A percentile compares a stretch with the other conserved stretches of the same genome.
Conservation (phyloP, 2,113 vertebrate genomes). For the Colinus virginianus region DNA sequence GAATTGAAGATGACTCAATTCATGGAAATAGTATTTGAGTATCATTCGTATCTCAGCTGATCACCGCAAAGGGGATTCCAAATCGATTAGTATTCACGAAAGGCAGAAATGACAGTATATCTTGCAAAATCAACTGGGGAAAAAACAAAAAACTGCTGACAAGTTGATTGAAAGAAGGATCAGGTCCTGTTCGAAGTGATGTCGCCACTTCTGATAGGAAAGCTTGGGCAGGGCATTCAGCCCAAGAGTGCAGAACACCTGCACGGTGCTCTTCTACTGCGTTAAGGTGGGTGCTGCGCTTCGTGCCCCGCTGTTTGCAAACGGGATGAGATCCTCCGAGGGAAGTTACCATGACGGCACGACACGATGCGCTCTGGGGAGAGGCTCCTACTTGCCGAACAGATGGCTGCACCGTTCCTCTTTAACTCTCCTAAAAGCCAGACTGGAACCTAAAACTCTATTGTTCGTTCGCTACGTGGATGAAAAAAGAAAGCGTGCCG, state of each 20-base stretch:
- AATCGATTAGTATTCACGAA: background rate
- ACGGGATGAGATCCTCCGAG: background rate
- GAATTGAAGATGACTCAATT: background rate
- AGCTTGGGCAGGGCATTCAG: background rate
- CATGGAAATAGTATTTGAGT: background rate
- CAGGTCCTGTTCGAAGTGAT: accelerated
- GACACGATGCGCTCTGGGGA: background rate
- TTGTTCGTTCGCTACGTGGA: background rate
- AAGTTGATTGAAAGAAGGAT: background rate
- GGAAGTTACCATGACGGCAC: constrained; percentile 4
- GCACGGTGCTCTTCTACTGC: background rate
- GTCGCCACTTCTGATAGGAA: background rate
- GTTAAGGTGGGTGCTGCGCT: background rate
- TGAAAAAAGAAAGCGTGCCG: background rate
- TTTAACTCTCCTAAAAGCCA: background rate
- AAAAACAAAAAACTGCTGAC: background rate
- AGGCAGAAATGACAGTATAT: background rate
- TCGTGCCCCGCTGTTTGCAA: background rate
- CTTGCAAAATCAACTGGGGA: background rate
- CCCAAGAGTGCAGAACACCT: background rate
- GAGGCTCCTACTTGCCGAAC: accelerated
- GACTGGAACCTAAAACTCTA: background rate
- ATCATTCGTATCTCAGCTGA: background rate
- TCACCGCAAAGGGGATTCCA: accelerated
- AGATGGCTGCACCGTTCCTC: background rate